Evolutionary conservation across 2,888 invertebrate genomes (phyloP), one percentile per base, ranked within the genome.

Genomic region (Muscina levida): DNA sequence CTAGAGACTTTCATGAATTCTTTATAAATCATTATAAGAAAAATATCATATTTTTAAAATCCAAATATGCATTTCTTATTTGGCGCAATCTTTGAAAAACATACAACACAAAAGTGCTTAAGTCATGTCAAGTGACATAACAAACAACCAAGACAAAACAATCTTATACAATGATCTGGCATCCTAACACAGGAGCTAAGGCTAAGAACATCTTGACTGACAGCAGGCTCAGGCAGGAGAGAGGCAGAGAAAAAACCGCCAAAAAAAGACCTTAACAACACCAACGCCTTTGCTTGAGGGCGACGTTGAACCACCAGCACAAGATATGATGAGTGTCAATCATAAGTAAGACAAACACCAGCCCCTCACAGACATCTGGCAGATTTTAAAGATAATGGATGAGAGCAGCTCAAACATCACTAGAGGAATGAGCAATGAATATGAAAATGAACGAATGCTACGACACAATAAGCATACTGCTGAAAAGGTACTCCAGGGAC

Each of bases 81-180:
- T 37, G 37, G 15, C 17, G 57, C 37, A 57, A 24, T 37, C 57
- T 10, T 26, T n/a, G n/a, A 26, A n/a, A 56, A n/a, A n/a, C n/a
- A n/a, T n/a, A n/a, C n/a, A n/a, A n/a, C 13, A n/a, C 57, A 68
- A 68, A 72, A 42, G 31, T 77, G 77, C 68, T 72, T 51, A 72
- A 65, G 72, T 77, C 62, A 77, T 77, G 73, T 73, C 78, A 78
- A 68, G 73, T 78, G 73, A 70, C 70, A 56, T 46, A 8, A 65
- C 53, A 53, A 62, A 15, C 24, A 15, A 13, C 15, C 1, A 31
- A 31, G 31, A 31, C 31, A 57, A 31, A 57, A 26, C 57, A 26
- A 57, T 57, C 57, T 57, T 15, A 57, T 15, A n/a, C 10, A 5
- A 15, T n/a, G 53, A 53, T 53, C 53, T 17, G 22, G 10, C 19